Conservation (phyloP, 2,797 vertebrate species). For the Mormyrus proboscirostris region DNA sequence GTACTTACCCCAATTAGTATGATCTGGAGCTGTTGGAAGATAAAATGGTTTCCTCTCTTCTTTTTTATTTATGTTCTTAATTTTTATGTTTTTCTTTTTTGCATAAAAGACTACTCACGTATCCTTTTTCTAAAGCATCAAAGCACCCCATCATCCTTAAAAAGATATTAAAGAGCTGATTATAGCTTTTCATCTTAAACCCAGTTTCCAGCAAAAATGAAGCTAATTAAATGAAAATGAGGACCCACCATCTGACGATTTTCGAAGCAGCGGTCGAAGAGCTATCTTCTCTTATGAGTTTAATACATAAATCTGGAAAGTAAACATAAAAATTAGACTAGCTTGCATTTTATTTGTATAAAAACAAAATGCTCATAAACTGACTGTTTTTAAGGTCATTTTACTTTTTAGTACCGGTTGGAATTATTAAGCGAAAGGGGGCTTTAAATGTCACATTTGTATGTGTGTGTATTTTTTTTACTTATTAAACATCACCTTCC, state of each 20-base stretch:
- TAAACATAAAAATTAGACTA: background rate
- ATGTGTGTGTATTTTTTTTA: background rate
- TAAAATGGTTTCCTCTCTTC: constrained; percentile 10
- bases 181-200: background rate
- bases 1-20: constrained; percentile 65
- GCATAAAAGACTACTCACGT: constrained; percentile 67
- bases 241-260: constrained; percentile 54
- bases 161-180: constrained; percentile 19
- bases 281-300: constrained; percentile 59
- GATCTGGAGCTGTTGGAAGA: constrained; percentile 58
- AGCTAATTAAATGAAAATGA: background rate
- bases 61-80: background rate
- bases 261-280: constrained; percentile 46
- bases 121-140: constrained; percentile 87
- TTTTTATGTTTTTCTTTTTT: background rate
- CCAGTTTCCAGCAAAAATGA: background rate
- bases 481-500: constrained; percentile 48
- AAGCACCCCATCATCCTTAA: constrained; percentile 89
- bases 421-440: background rate
- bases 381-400: background rate
- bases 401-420: background rate
- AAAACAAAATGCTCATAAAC: too few relatives aligned
- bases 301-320: constrained; percentile 56
- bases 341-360: background rate
- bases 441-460: background rate